These are phyloP conservation scores for Drosophila murphyi DNA, from an alignment of 1,140 invertebrate genomes.

Conservation along the genomic window DNA sequence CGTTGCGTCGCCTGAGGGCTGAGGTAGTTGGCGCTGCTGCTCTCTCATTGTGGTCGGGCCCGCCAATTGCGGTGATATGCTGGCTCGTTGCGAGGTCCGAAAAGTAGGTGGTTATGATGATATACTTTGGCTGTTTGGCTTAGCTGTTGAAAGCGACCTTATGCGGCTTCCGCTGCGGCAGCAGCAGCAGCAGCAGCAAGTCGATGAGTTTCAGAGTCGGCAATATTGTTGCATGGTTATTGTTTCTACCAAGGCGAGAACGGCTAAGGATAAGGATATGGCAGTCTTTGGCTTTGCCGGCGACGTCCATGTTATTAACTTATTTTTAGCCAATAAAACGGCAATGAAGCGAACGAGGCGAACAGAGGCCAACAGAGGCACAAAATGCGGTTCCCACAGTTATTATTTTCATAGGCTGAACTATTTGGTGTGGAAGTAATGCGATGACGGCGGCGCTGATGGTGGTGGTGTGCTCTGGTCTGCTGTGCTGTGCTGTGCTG, in stretches of 20 bases:
- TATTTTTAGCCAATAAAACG: conserved; percentile 83
- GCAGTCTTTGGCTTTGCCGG: conserved; percentile 33
- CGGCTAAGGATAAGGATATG: conserved; percentile 50
- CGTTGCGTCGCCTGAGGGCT: conserved; percentile 28
- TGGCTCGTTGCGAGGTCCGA: conserved; percentile 22
- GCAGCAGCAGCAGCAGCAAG: conserved; percentile 17
- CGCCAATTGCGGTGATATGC: conserved; percentile 36
- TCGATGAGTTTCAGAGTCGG: conserved; percentile 40
- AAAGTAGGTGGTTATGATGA: conserved; percentile 83
- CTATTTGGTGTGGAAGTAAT: conserved; percentile 78
- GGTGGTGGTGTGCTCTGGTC: no score
- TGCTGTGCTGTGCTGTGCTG: background rate
- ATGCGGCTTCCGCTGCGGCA: conserved; percentile 60
- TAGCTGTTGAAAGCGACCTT: conserved; percentile 62
- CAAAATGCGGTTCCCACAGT: conserved; percentile 76
- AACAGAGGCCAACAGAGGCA: conserved; percentile 33
- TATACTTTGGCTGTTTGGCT: conserved; percentile 72
- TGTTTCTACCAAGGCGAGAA: conserved; percentile 20
- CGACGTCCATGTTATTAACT: conserved; percentile 81
- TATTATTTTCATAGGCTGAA: conserved; percentile 82
- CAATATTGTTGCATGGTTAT: conserved; percentile 81
- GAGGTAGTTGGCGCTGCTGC: conserved; percentile 39
- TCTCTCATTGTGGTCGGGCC: conserved; percentile 30
- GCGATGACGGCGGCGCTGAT: conserved; percentile 51
- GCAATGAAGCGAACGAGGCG: conserved; percentile 63